Percentiles rank a stretch among this genome's conserved stretches.
phyloP scores from a whole-genome alignment of 2,888 invertebrate genomes.

The Leptopterna dolabrata region DNA sequence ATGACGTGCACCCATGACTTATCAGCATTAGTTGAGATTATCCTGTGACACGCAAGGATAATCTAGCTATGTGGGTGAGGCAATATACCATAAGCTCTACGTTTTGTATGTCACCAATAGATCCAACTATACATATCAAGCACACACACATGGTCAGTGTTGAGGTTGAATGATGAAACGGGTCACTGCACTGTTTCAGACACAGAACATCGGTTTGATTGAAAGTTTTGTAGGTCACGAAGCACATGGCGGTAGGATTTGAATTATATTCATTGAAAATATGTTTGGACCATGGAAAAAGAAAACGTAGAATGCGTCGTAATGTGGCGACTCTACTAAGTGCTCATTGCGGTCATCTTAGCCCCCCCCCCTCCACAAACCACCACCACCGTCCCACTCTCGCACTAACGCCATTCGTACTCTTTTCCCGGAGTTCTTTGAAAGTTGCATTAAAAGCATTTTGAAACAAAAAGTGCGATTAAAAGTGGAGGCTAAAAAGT shows the following conservation, averaged over 20 bases:
- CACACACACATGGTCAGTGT: no score
- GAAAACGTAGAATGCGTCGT: not conserved
- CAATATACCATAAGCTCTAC: no score
- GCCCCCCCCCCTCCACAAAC: not conserved
- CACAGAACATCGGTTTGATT: not conserved
- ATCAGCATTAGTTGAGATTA: no score
- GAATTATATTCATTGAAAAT: conserved; percentile 18
- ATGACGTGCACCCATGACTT: no score
- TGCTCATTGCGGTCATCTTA: conserved; percentile 15
- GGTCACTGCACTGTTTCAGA: not conserved
- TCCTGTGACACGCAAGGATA: no score
- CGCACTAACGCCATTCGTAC: not conserved
- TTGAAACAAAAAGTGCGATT: conserved; percentile 21
- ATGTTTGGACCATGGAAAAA: not conserved
- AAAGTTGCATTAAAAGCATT: conserved; percentile 19
- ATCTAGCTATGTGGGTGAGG: no score
- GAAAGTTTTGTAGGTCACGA: not conserved
- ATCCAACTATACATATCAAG: no score
- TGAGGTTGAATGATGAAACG: not conserved
- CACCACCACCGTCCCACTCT: no score
- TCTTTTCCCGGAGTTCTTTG: not conserved
- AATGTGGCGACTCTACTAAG: not conserved
- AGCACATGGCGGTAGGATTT: not conserved
- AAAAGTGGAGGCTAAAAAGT: not conserved
- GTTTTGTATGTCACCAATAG: no score